Evolutionary conservation across 2,888 invertebrate genomes (phyloP), one percentile per base, ranked within the genome.

Genomic region (Rhingia campestris): DNA sequence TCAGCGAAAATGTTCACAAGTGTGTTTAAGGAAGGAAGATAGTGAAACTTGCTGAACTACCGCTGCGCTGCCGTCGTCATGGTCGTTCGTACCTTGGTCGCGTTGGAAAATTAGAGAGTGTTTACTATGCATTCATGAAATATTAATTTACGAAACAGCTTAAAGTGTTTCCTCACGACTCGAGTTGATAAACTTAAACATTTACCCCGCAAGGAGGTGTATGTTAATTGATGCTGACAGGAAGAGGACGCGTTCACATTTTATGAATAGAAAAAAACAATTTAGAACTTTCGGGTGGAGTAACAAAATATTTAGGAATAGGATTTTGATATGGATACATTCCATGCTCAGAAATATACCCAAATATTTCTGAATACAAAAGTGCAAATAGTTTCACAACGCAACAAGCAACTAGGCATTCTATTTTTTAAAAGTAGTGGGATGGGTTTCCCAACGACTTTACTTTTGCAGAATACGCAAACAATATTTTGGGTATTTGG

Each of bases 71-170:
- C 9, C 10, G 12, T 37, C 37, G 12, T 56, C 47, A 10, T 39
- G 1, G 30, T 59, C 33, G 9, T 53, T 4, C 30, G 4, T 39
- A 70, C 9, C 14, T 14, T 12, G 64, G 30, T 47, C 10, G 7
- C 12, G 3, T 2, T 32, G 35, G 6, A 56, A 74, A 81, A 74
- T 74, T 43, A 43, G 49, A 45, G 37, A 74, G 56, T 81, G 58
- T 70, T 81, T 75, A 70, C 64, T 51, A 58, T 70, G 69, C 70
- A 75, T 59, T 81, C 74, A 75, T 81, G 69, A 75, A 81, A 81
- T 75, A 70, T 81, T 81, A 80, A 80, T 80, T 69, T 69, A 61
- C 53, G 66, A 37, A 43, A 59, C 6, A 66, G 39, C 32, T 37
- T 47, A 0, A 61, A 74, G 74, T 56, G 64, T 81, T 81, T 69